phyloP scores from a whole-genome alignment of 2,888 invertebrate species.

The Allophyes oxyacanthae region DNA sequence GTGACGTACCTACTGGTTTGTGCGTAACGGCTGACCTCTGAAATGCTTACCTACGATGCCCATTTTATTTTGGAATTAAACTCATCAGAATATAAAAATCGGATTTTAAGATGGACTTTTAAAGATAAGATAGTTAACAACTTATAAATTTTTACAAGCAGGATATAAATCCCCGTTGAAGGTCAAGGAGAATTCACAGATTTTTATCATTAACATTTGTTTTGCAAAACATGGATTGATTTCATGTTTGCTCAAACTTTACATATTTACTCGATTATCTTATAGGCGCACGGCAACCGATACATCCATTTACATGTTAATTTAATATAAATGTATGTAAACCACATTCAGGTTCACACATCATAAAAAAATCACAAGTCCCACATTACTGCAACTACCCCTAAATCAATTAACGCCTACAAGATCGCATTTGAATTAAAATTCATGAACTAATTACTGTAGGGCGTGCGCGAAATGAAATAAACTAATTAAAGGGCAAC shows the following conservation, averaged over 20 bases:
- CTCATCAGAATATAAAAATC: no score
- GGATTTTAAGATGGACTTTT: no score
- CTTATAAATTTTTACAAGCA: slow-evolving; percentile 24
- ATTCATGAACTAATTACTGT: slow-evolving; percentile 76
- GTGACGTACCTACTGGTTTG: no score
- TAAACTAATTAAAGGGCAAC: slow-evolving; percentile 80
- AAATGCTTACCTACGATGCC: no score
- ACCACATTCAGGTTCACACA: slow-evolving; percentile 18
- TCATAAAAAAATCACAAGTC: slow-evolving; percentile 24
- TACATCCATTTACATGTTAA: slow-evolving; percentile 32
- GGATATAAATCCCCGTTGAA: slow-evolving; percentile 36
- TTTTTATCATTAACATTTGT: slow-evolving; percentile 51
- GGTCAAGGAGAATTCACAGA: slow-evolving; percentile 46
- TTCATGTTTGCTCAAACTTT: slow-evolving; percentile 38
- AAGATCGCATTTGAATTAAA: slow-evolving; percentile 63
- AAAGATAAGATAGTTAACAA: no score
- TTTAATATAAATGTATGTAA: slow-evolving; percentile 22
- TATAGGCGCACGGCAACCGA: slow-evolving; percentile 25
- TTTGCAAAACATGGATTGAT: slow-evolving; percentile 43
- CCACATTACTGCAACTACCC: slow-evolving; percentile 25
- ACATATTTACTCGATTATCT: slow-evolving; percentile 26
- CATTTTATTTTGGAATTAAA: no score
- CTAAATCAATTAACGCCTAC: slow-evolving; percentile 67
- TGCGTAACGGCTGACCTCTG: no score
- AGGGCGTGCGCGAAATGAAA: slow-evolving; percentile 75